Evolutionary conservation across 2,888 invertebrate species (phyloP).

Genomic region (Pemphredon lugubris): DNA sequence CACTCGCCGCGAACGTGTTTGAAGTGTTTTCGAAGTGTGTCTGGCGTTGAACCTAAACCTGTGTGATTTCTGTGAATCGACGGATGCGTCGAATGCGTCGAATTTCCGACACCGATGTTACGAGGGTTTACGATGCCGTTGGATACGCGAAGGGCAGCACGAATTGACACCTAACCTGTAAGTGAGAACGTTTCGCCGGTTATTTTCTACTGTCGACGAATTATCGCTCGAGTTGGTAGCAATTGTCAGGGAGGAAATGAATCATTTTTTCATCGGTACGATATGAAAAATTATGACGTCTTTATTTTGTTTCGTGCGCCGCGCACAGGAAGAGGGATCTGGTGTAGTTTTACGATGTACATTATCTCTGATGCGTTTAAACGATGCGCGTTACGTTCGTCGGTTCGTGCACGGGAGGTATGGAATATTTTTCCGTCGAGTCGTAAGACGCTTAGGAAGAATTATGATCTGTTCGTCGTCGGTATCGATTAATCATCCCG

Average conservation of each 20-base stretch:
- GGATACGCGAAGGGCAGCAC: not conserved
- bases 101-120: slow-evolving; percentile 6
- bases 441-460: no score
- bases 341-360: not conserved
- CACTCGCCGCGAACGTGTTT: slow-evolving; percentile 13
- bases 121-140: no score
- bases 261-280: slow-evolving; percentile 44
- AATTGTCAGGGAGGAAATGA: slow-evolving; percentile 52
- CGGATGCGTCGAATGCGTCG: not conserved
- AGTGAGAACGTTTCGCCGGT: slow-evolving; percentile 36
- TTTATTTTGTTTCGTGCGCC: not conserved
- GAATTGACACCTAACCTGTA: slow-evolving; percentile 23
- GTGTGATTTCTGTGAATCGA: not conserved
- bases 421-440: no score
- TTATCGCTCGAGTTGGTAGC: slow-evolving; percentile 7
- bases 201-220: slow-evolving; percentile 46
- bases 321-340: slow-evolving; percentile 15
- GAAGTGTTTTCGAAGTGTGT: slow-evolving; percentile 23
- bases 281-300: slow-evolving; percentile 13
- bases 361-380: no score
- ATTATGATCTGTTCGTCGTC: not conserved
- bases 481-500: not conserved
- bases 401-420: no score
- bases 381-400: no score
- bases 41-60: slow-evolving; percentile 17